Evolutionary conservation across 2,113 vertebrate genomes (phyloP).

Genomic region (Atlantisia rogersi): DNA sequence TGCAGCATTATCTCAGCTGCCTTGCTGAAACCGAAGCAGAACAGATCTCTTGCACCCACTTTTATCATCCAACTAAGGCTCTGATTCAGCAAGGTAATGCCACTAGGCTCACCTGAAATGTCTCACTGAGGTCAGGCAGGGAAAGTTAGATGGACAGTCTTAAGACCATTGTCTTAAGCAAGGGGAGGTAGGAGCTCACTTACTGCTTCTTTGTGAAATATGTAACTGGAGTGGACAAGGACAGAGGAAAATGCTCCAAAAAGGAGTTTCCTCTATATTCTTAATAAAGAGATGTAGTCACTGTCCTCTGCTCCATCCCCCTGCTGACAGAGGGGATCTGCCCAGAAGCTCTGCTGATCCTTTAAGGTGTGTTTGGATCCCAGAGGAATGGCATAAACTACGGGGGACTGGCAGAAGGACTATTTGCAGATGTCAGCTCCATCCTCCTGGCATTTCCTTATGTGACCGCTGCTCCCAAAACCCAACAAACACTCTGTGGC

Average conservation of each 20-base stretch:
- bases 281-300: not conserved
- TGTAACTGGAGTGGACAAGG: not conserved
- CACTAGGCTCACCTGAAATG: not conserved
- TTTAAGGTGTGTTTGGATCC: not conserved
- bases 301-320: not conserved
- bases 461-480: not conserved
- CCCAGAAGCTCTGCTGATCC: not conserved
- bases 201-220: not conserved
- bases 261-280: not conserved
- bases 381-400: not conserved
- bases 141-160: not conserved
- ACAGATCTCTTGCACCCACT: not conserved
- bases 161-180: not conserved
- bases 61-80: constrained; percentile 2
- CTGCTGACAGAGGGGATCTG: not conserved
- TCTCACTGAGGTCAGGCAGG: not conserved
- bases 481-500: not conserved
- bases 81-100: constrained; percentile 1
- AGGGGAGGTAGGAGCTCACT: not conserved
- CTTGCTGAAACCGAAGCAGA: constrained; percentile 11
- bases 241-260: not conserved
- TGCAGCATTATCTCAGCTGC: constrained; percentile 40
- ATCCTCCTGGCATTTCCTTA: not conserved
- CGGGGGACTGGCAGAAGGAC: not conserved
- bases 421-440: not conserved